Evolutionary conservation across 2,888 invertebrate genomes (phyloP), one percentile per base, ranked within the genome.

Genomic region (Cremastinae sp.): DNA sequence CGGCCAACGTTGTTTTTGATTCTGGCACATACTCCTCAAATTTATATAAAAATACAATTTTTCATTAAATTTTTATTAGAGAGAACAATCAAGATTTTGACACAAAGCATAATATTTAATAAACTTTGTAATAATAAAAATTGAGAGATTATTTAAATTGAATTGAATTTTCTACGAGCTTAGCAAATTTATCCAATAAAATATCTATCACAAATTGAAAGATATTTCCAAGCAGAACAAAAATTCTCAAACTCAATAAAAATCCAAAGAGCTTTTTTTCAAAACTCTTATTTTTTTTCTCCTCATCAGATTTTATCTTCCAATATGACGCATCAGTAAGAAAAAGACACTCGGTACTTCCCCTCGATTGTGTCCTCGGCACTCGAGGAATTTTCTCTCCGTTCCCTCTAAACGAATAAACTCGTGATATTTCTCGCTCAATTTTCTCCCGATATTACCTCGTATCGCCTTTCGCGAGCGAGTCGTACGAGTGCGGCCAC

Each of bases 401-500:
- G 58, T 71, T 12, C 51, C 65, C 72, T 75, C 72, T 70, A 58
- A 66, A 70, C 70, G 72, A 58, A 79, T 77, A 61, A 72, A 79
- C 64, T 61, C 49, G 37, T 22, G 39, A 64, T 45, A 53, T 35
- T 59, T 45, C 41, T 58, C 41, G 35, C 56, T 49, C 37, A 41
- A 66, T 51, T 58, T 72, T 55, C 51, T 64, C 56, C 58, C 62
- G 56, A 62, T 55, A 74, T 70, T 64, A 65, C 56, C 49, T 74
- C 65, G 71, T 74, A 71, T 65, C 64, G 58, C 51, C 49, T 45
- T 55, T 37, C 56, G 56, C 39, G 53, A 55, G 55, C 2, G 47
- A 59, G 20, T 61, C 37, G 59, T 58, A 61, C 45, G 41, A 80
- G 70, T 72, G 72, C 79, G 69, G 74, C 81, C 83, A 86, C 87